Evolutionary conservation across 2,113 vertebrate species (phyloP), one percentile per base, ranked within the genome.

Genomic region (Heterochromis multidens): DNA sequence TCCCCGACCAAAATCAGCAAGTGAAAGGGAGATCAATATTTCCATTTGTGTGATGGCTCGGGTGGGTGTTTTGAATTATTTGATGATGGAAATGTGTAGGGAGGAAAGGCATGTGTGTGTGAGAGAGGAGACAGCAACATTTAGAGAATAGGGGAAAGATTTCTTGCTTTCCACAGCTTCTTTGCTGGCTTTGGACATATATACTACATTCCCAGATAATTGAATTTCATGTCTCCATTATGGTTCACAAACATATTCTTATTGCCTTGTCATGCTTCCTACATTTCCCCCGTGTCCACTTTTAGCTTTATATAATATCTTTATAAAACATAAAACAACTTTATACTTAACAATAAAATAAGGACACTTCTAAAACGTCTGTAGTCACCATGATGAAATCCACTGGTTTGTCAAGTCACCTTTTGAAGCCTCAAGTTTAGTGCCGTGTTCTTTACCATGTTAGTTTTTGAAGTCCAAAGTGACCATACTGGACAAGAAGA

Each of bases 1-100:
- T 79, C 33, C 27, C 21, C 29, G 5, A 67, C 60, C 6, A 4
- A 85, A 88, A 83, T 74, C 67, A 61, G 61, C 21, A 0, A 46
- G 59, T 60, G 80, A 85, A 81, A 54, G 31, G 70, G 49, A 80
- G 81, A 90, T 93, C 91, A 72, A 91, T 94, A 82, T 88, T 90
- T 94, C 86, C 82, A 90, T 83, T 89, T 1, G 54, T 58, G 29
- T 81, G 60, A 87, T 77, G 85, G 63, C 49, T 72, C 2, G 25
- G 67, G 76, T 85, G 91, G 76, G 82, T 90, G 87, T 89, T 93
- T 88, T 60, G 56, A 93, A 90, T 88, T 85, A 90, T 87, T 79
- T 33, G 57, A 77, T 77, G 80, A 90, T 82, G 84, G 76, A 82
- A 90, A 90, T 37, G 79, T 70, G 81, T 21, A 62, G 70, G 67